Evolutionary conservation across 2,888 invertebrate species (phyloP), one percentile per base, ranked within the genome.

Genomic region (Allacma fusca): DNA sequence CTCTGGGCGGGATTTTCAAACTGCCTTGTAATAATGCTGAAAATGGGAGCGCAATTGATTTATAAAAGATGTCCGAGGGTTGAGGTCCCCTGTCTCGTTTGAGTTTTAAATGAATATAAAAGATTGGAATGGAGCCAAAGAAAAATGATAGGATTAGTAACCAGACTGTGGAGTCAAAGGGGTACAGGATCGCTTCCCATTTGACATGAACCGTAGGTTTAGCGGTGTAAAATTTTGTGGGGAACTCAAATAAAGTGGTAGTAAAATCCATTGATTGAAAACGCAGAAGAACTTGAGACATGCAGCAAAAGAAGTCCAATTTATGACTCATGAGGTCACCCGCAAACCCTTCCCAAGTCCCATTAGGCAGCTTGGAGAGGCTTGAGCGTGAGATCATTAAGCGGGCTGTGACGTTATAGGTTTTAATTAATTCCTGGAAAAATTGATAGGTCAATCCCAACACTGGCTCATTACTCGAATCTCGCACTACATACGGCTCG

Each of bases 171-270:
- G 26, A 19, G 16, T 40, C 28, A 21, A 75, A 75, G 1, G 67
- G 65, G 44, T 65, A 75, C 9, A 26, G 9, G 12, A 75, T 0
- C 1, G 75, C 75, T 24, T 64, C 12, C 75, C 75, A 75, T 16
- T 75, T 59, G 1, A 67, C 50, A 23, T 29, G 34, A 12, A 44
- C 23, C 23, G 5, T 34, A 2, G 64, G 75, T 1, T 26, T 64
- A 19, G 65, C 21, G 19, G 16, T 2, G 16, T 50, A 50, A 34
- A 34, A 7, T 9, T 34, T 34, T 9, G 9, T 7, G 34, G 34
- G 34, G 34, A 9, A 4, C 34, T 34, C 34, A 34, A 34, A 34
- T 13, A 50, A 1, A 19, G 50, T 5, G 16, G 50, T 50, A 16
- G 7, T 50, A 50, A 50, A 50, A 50, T 50, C 50, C 50, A 50